These are phyloP conservation scores for Psilanteris sp. DNA, from an alignment of 1,140 invertebrate genomes.

Conservation along the genomic window DNA sequence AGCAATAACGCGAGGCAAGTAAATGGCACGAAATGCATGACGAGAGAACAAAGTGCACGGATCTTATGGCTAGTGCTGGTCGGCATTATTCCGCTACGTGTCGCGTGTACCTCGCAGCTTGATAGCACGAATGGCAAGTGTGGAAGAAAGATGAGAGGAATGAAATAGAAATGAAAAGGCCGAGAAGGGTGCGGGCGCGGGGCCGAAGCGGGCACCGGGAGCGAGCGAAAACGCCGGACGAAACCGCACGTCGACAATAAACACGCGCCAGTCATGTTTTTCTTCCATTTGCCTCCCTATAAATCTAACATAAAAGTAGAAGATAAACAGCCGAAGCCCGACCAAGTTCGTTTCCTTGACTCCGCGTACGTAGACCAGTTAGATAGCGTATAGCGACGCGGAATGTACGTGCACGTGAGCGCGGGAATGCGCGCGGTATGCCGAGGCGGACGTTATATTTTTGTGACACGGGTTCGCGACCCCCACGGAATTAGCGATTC, in stretches of 20 bases:
- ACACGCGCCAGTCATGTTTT: constrained; percentile 75
- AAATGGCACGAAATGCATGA: constrained; percentile 57
- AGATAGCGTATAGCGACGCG: constrained; percentile 23
- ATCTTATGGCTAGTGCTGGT: constrained; percentile 52
- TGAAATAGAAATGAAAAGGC: constrained; percentile 54
- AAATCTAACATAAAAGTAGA: constrained; percentile 75
- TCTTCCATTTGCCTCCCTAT: constrained; percentile 77
- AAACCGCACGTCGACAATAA: constrained; percentile 72
- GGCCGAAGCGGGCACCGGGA: not conserved
- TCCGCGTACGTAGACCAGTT: constrained; percentile 40
- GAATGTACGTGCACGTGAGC: constrained; percentile 42
- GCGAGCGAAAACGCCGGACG: constrained; percentile 1
- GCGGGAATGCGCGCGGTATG: constrained; percentile 45
- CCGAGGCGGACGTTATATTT: constrained; percentile 46
- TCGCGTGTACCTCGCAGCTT: constrained; percentile 56
- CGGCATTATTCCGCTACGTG: constrained; percentile 62
- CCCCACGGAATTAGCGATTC: constrained; percentile 49
- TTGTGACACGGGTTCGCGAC: constrained; percentile 54
- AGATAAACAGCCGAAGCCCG: constrained; percentile 51
- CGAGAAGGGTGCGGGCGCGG: constrained; percentile 13
- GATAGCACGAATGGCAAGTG: constrained; percentile 32
- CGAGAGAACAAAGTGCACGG: constrained; percentile 59
- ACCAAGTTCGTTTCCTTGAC: constrained; percentile 48
- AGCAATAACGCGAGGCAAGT: constrained; percentile 61
- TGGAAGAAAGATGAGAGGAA: constrained; percentile 42